Percentiles rank a stretch among this genome's conserved stretches.
phyloP scores from a whole-genome alignment of 2,888 invertebrate genomes.

The Thecocarcelia acutangulata region DNA sequence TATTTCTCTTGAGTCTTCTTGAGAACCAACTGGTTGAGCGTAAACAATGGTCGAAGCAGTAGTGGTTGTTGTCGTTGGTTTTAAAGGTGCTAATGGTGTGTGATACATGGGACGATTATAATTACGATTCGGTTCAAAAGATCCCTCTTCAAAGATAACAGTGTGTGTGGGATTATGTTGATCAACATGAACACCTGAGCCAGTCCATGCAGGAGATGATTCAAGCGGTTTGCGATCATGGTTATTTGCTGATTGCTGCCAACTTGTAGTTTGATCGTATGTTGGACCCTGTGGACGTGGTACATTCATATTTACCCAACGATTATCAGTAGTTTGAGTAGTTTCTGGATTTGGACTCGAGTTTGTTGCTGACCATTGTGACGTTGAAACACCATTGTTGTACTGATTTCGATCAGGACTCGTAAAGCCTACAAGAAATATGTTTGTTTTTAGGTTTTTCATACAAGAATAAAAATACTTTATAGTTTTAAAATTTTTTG shows the following conservation, averaged over 20 bases:
- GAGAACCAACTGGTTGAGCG: constrained; percentile 76
- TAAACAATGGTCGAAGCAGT: constrained; percentile 72
- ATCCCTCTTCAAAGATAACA: constrained; percentile 75
- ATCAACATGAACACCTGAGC: constrained; percentile 71
- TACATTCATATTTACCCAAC: constrained; percentile 78
- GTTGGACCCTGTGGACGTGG: constrained; percentile 74
- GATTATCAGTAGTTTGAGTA: constrained; percentile 69
- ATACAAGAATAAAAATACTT: too few species aligned
- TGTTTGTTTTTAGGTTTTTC: too few species aligned
- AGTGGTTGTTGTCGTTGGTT: constrained; percentile 56
- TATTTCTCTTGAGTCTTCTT: constrained; percentile 72
- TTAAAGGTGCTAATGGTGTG: constrained; percentile 75
- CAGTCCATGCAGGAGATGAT: constrained; percentile 70
- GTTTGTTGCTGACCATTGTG: constrained; percentile 62
- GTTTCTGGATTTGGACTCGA: constrained; percentile 65
- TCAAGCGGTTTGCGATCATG: constrained; percentile 30
- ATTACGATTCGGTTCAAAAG: constrained; percentile 78
- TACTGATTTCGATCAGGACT: constrained; percentile 70
- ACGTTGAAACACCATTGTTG: background rate
- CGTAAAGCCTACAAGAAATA: constrained; percentile 68
- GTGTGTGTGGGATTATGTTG: constrained; percentile 73
- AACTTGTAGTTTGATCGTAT: constrained; percentile 24
- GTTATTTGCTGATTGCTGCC: constrained; percentile 21
- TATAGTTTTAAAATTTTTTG: too few species aligned
- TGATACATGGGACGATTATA: constrained; percentile 73